Conservation (phyloP, 2,113 vertebrate genomes). For the Turdus rufiventris region DNA sequence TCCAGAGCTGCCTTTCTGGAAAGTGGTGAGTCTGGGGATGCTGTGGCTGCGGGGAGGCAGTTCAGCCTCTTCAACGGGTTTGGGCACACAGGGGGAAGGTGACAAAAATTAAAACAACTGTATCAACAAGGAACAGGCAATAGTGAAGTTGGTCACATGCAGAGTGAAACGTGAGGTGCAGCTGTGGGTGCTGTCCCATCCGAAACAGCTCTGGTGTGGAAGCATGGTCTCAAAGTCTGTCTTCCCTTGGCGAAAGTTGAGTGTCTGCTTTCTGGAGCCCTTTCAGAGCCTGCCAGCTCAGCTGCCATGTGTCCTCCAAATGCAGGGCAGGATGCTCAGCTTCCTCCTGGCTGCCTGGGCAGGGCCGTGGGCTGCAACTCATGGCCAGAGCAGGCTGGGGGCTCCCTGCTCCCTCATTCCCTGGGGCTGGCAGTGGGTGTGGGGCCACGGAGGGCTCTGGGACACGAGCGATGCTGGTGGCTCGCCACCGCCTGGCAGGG, state of each 20-base stretch:
- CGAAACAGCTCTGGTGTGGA: fast-evolving
- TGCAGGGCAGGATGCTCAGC: background rate
- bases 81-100: background rate
- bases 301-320: conserved; percentile 17
- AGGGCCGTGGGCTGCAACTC: background rate
- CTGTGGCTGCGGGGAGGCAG: fast-evolving
- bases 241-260: background rate
- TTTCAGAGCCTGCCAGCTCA: background rate
- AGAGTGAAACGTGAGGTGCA: fast-evolving
- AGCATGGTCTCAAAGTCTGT: fast-evolving
- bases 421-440: fast-evolving
- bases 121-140: background rate
- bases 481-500: fast-evolving
- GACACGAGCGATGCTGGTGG: background rate
- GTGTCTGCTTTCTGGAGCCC: background rate
- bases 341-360: background rate
- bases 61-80: background rate
- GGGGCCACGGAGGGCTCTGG: background rate
- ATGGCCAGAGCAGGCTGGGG: background rate
- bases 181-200: background rate
- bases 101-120: background rate
- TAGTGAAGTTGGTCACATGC: fast-evolving
- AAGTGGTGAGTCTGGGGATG: background rate
- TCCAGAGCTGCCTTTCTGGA: background rate
- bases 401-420: fast-evolving